Conservation (phyloP, 2,888 invertebrate species). For the Margaritifera margaritifera region DNA sequence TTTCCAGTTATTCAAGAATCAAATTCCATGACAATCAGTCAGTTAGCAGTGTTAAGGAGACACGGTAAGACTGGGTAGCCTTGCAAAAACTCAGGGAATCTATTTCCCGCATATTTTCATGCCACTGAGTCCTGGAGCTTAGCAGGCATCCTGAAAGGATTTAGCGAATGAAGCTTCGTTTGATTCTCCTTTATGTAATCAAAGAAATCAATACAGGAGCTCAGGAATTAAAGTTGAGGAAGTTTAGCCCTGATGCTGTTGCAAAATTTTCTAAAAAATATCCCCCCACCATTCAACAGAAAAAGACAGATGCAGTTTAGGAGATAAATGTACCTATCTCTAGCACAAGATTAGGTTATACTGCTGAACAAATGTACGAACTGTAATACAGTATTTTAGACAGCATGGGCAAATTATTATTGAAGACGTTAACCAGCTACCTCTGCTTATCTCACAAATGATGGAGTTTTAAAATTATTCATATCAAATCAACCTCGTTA, state of each 20-base stretch:
- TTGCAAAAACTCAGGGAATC: too few species aligned
- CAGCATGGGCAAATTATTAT: constrained; percentile 15
- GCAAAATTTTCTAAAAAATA: constrained; percentile 17
- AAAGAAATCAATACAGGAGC: constrained; percentile 6
- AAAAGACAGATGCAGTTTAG: neutral
- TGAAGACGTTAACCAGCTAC: constrained; percentile 36
- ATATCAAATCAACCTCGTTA: constrained; percentile 25
- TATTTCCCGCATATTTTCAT: too few species aligned
- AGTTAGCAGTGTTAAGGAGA: too few species aligned
- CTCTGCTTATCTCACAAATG: constrained; percentile 49
- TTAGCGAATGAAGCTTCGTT: constrained; percentile 15
- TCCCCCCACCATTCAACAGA: neutral
- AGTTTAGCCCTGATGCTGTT: constrained; percentile 8
- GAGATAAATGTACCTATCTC: neutral
- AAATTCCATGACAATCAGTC: too few species aligned
- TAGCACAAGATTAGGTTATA: constrained; percentile 6
- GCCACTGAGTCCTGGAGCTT: too few species aligned
- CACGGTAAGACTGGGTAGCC: too few species aligned
- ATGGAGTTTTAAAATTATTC: constrained; percentile 35
- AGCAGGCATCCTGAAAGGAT: neutral
- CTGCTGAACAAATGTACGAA: constrained; percentile 4
- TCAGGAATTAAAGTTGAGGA: neutral
- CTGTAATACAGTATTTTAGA: constrained; percentile 33
- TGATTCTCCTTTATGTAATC: constrained; percentile 11
- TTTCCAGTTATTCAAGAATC: too few species aligned